These are phyloP conservation scores for Agrilus biguttatus DNA, from an alignment of 2,888 invertebrate species.

Conservation along the genomic window DNA sequence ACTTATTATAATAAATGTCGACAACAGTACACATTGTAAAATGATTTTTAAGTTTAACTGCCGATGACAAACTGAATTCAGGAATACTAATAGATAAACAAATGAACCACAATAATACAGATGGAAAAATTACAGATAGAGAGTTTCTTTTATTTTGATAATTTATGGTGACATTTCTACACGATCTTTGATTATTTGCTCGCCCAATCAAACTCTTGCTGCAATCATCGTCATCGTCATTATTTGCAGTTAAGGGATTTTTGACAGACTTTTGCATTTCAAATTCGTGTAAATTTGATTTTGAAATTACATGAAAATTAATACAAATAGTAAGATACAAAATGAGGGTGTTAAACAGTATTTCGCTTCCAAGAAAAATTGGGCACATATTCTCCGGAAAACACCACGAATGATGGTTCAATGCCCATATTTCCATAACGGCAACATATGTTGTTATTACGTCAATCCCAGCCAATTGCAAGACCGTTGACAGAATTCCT, in stretches of 20 bases:
- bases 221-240: conserved; percentile 17
- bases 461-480: conserved; percentile 41
- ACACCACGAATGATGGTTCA: conserved; percentile 36
- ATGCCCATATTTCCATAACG: conserved; percentile 38
- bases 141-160: conserved; percentile 33
- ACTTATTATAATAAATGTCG: conserved; percentile 34
- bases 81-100: conserved; percentile 44
- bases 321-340: conserved; percentile 40
- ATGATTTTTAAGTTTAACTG: conserved; percentile 28
- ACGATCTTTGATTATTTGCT: conserved; percentile 30
- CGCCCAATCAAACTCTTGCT: conserved; percentile 21
- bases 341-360: conserved; percentile 39
- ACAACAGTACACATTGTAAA: conserved; percentile 36
- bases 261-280: conserved; percentile 25
- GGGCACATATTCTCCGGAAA: conserved; percentile 37
- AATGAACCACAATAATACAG: conserved; percentile 42
- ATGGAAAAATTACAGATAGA: conserved; percentile 38
- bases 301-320: conserved; percentile 42
- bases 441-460: conserved; percentile 32
- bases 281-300: conserved; percentile 37
- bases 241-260: conserved; percentile 21
- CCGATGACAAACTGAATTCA: conserved; percentile 39
- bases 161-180: conserved; percentile 39
- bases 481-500: conserved; percentile 37
- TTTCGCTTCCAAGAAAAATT: conserved; percentile 39